These are phyloP conservation scores for Pachymerium ferrugineum DNA, from an alignment of 2,888 invertebrate species.

Conservation along the genomic window DNA sequence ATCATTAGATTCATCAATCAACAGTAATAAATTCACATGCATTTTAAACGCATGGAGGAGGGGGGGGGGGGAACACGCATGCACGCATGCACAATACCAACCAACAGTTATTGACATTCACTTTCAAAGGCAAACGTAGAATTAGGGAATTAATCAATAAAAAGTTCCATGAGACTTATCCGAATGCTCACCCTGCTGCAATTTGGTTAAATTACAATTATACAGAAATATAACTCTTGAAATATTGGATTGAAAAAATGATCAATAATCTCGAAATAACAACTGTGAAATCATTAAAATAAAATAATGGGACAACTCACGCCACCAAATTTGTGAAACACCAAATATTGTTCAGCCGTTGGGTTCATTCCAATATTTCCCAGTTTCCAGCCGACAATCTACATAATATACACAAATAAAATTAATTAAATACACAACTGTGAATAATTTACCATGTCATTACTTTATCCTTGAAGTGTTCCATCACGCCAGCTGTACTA, in stretches of 20 bases:
- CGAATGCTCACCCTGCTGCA: conserved; percentile 9
- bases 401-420: conserved; percentile 39
- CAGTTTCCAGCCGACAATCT: conserved; percentile 77
- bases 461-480: conserved; percentile 76
- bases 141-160: background rate
- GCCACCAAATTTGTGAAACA: conserved; percentile 85
- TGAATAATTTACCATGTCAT: conserved; percentile 2
- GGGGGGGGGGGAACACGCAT: too few species aligned
- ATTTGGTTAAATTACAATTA: background rate
- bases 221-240: background rate
- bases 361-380: conserved; percentile 70
- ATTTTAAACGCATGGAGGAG: background rate
- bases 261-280: background rate
- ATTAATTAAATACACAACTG: background rate
- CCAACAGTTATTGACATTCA: too few species aligned
- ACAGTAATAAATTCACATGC: background rate
- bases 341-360: conserved; percentile 78
- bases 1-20: conserved; percentile 16
- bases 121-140: background rate
- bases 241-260: background rate
- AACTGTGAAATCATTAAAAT: background rate
- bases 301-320: conserved; percentile 57
- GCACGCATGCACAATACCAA: conserved; percentile 18
- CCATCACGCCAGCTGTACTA: conserved; percentile 76
- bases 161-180: background rate